These are phyloP conservation scores for Parnassius glacialis DNA, from an alignment of 2,888 invertebrate species.

Conservation along the genomic window DNA sequence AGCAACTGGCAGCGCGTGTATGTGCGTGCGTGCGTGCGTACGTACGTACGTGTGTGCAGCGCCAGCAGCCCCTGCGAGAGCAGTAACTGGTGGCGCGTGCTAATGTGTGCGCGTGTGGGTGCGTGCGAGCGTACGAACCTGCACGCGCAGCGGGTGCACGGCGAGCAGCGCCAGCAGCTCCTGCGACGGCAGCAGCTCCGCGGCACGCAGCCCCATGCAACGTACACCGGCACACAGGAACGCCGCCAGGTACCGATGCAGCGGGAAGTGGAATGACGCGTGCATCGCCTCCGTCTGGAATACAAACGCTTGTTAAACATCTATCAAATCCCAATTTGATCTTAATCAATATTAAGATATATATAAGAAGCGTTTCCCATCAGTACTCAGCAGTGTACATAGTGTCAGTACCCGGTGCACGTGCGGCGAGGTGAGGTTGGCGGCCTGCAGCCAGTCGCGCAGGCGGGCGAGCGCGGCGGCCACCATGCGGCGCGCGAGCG, in stretches of 20 bases:
- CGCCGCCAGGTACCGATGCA: slow-evolving; percentile 92
- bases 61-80: too few relatives aligned
- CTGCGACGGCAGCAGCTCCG: slow-evolving; percentile 89
- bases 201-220: slow-evolving; percentile 87
- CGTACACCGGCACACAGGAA: slow-evolving; percentile 88
- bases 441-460: slow-evolving; percentile 93
- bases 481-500: slow-evolving; percentile 88
- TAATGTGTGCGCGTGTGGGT: too few relatives aligned
- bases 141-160: slow-evolving; percentile 95
- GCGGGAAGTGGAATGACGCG: slow-evolving; percentile 97
- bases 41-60: too few relatives aligned
- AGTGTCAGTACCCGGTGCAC: slow-evolving; percentile 38
- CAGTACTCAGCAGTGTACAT: too few relatives aligned
- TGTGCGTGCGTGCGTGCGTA: too few relatives aligned
- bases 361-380: too few relatives aligned
- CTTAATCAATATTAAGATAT: too few relatives aligned
- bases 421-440: slow-evolving; percentile 84
- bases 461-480: slow-evolving; percentile 88
- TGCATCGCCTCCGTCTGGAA: slow-evolving; percentile 88
- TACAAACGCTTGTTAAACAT: neutral
- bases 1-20: too few relatives aligned
- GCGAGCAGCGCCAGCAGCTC: slow-evolving; percentile 90
- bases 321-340: too few relatives aligned
- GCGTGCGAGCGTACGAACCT: slow-evolving; percentile 83
- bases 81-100: too few relatives aligned